Evolutionary conservation across 2,113 vertebrate genomes (phyloP).

Genomic region (Thermophis baileyi): DNA sequence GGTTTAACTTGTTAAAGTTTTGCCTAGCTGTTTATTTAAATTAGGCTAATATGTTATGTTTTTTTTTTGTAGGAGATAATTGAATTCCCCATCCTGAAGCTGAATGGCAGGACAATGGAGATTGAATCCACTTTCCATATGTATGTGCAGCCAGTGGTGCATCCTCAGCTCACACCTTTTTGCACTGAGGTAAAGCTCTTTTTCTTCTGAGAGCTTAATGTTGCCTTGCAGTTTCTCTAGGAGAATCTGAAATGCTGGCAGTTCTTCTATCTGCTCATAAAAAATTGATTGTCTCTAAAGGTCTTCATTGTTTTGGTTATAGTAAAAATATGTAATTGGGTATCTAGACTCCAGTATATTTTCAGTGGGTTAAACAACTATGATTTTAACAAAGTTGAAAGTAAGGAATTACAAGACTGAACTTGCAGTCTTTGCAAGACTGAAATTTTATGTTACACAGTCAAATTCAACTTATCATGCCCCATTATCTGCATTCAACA

Average conservation of each 20-base stretch:
- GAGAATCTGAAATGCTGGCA: not conserved
- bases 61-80: conserved; percentile 76
- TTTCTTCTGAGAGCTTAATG: conserved; percentile 2
- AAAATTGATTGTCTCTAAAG: not conserved
- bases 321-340: not conserved
- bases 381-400: not conserved
- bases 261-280: not conserved
- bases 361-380: not conserved
- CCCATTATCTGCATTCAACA: not conserved
- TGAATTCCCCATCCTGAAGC: conserved; percentile 82
- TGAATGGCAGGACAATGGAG: conserved; percentile 83
- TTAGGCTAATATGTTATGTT: not conserved
- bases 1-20: not conserved
- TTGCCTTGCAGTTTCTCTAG: not conserved
- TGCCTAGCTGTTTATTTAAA: not conserved
- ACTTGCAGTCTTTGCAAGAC: not conserved
- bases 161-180: conserved; percentile 82
- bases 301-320: not conserved
- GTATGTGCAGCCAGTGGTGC: conserved; percentile 82
- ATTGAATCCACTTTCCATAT: conserved; percentile 84
- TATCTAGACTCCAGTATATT: not conserved
- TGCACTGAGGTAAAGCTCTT: conserved; percentile 80
- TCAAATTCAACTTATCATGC: not conserved
- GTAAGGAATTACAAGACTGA: not conserved
- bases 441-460: not conserved